phyloP scores from a whole-genome alignment of 2,797 vertebrate genomes.

The Petrocephalus sullivani region DNA sequence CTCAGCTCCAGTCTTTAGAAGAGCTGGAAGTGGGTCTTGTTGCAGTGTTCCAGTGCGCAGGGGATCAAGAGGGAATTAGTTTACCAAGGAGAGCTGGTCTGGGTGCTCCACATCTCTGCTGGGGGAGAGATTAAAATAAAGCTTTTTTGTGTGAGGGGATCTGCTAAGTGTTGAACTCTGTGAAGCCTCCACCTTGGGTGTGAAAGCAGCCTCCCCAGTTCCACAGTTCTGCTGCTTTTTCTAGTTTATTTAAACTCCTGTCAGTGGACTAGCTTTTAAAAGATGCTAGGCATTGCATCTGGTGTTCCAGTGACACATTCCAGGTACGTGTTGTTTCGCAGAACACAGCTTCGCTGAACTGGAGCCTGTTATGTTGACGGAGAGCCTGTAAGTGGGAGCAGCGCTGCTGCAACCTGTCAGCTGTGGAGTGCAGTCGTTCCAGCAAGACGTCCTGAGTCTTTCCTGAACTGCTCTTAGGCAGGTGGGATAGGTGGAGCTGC shows the following conservation, averaged over 20 bases:
- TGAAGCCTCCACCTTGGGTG: neutral
- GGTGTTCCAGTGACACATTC: neutral
- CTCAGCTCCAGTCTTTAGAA: neutral
- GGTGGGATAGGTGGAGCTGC: neutral
- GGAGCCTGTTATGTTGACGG: too few relatives aligned
- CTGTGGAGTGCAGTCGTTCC: neutral
- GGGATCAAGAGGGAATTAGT: constrained; percentile 28
- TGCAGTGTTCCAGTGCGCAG: constrained; percentile 12
- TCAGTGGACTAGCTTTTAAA: neutral
- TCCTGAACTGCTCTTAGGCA: neutral
- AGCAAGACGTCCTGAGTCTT: neutral
- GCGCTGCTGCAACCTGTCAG: neutral
- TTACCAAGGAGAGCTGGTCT: constrained; percentile 13
- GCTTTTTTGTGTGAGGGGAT: constrained; percentile 25
- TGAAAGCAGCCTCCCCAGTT: constrained; percentile 13
- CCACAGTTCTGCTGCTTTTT: neutral
- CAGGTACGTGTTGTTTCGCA: neutral
- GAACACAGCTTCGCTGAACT: neutral
- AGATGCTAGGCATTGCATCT: neutral
- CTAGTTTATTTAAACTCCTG: neutral
- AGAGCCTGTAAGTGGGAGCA: neutral
- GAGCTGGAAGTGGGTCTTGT: constrained; percentile 14
- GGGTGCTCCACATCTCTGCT: constrained; percentile 25
- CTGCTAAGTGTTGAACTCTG: neutral
- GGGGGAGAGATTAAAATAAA: constrained; percentile 26